A percentile compares a stretch with the other conserved stretches of the same genome.
Evolutionary conservation across 1,140 invertebrate species (phyloP).

Genomic region (Sycobia sp.): DNA sequence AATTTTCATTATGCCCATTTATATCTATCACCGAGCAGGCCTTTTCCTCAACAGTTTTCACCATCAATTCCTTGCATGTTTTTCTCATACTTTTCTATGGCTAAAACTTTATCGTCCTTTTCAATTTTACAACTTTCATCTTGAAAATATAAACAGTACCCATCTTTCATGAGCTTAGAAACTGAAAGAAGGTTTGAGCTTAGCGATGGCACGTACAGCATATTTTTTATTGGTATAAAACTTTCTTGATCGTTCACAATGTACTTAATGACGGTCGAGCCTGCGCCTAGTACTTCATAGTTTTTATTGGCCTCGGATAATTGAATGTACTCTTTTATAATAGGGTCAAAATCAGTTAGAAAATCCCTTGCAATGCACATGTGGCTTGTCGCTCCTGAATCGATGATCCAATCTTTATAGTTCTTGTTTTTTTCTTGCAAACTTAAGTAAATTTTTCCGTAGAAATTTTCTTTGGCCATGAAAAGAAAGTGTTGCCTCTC

Average conservation of each 20-base stretch:
- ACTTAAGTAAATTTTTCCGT: no score
- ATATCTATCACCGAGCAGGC: not conserved
- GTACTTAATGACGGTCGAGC: not conserved
- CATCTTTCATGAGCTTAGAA: constrained; percentile 44
- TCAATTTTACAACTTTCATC: not conserved
- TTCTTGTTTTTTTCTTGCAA: no score
- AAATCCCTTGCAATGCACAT: not conserved
- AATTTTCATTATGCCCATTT: not conserved
- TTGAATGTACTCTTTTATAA: not conserved
- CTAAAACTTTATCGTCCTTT: not conserved
- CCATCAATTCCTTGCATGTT: not conserved
- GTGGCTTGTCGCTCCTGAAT: not conserved
- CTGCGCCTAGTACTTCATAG: no score
- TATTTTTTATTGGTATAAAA: constrained; percentile 3
- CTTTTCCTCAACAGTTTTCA: not conserved
- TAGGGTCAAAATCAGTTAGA: not conserved
- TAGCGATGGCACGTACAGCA: constrained; percentile 16
- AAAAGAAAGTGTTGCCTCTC: not conserved
- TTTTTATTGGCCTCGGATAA: no score
- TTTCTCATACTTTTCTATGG: not conserved
- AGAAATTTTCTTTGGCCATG: not conserved
- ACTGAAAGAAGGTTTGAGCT: constrained; percentile 45
- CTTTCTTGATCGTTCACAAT: not conserved
- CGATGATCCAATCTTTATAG: not conserved
- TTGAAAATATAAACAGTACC: constrained; percentile 37